Evolutionary conservation across 2,888 invertebrate genomes (phyloP), one percentile per base, ranked within the genome.

Genomic region (Phortica okadai): DNA sequence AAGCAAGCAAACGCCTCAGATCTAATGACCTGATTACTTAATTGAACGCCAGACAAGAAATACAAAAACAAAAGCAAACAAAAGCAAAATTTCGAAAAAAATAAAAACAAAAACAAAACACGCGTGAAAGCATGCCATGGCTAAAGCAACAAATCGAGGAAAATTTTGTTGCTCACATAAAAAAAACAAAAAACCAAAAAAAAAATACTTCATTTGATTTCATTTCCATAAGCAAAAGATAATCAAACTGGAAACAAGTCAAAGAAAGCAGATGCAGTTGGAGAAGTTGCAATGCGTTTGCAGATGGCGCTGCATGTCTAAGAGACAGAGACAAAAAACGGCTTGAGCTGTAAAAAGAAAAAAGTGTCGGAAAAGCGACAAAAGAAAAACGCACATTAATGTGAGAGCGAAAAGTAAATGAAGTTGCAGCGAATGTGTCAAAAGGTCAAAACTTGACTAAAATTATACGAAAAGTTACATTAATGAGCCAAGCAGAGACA

Each of bases 11-110:
- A 84, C 82, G 83, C 82, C 83, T 82, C 80, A 86, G 83, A 82
- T 84, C 85, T 82, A 82, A 84, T 85, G 86, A 87, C 87, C 87
- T 84, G 85, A 86, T 87, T 86, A 83, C 82, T 83, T 83, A 84
- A 85, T 82, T 85, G 84, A 85, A 83, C 76, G 41, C 45, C 79
- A 81, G 78, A 82, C 81, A 82, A 78, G 73, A 80, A 77, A 14
- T 41, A 66, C 33, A 66, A 66, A 33, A 41, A 21, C 58, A 73
- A 66, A 58, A 74, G 58, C 33, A 76, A 79, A 41, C 70, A 69
- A 76, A 62, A 77, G 69, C 70, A 75, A 74, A 75, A 66, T 7
- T 33, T 10, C 42, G 42, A 66, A 66, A 14, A 41, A 66, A 66
- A 14, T 11, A 77, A 74, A 72, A 76, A 42, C 66, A n/a, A 33